Base-by-base conservation (phyloP, 2,113 vertebrate genomes). In the Pandion haliaetus region DNA sequence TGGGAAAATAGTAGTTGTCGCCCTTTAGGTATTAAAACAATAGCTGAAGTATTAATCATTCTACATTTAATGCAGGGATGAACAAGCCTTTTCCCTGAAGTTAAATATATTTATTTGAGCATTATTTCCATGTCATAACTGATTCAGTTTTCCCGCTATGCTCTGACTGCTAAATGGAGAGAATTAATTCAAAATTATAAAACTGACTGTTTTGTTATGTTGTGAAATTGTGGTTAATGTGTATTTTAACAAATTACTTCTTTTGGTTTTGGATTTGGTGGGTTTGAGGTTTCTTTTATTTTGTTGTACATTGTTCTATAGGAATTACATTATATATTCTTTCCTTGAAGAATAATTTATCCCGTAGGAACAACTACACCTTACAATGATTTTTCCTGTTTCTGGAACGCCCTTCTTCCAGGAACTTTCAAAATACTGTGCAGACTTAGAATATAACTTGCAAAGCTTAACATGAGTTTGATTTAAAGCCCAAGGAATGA, bases 41-140 rank as follows among this genome's bases (percentile, higher is more conserved):
- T 87, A 96, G 71, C 49, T 65, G 83, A 95, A 85, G 90, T 69
- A 87, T 97, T 98, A 96, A 96, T 95, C 78, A 96, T 61, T 83
- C 78, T 82, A 70, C 72, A 32, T 55, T 84, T 77, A 91, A 77
- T 25, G 31, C n/a, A 18, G 61, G 84, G 29, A 55, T 73, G 90
- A 96, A 88, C 83, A 95, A 94, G 44, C 66, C 59, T 85, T 96
- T 97, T 67, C 89, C 90, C 25, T 81, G 18, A 84, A 83, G 59
- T 62, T 91, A 96, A 88, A 58, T 89, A 42, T 47, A 59, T 86
- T 95, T 91, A 59, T 89, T 81, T 91, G 73, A 77, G 21, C 52
- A 25, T 78, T 74, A 79, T 95, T 94, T 95, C 63, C 69, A 50
- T 86, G 61, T 90, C 84, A 63, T 79, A 90, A 73, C 57, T 97